A percentile compares a stretch with the other conserved stretches of the same genome.
phyloP scores from a whole-genome alignment of 2,888 invertebrate species.

The Piscicola geometra region DNA sequence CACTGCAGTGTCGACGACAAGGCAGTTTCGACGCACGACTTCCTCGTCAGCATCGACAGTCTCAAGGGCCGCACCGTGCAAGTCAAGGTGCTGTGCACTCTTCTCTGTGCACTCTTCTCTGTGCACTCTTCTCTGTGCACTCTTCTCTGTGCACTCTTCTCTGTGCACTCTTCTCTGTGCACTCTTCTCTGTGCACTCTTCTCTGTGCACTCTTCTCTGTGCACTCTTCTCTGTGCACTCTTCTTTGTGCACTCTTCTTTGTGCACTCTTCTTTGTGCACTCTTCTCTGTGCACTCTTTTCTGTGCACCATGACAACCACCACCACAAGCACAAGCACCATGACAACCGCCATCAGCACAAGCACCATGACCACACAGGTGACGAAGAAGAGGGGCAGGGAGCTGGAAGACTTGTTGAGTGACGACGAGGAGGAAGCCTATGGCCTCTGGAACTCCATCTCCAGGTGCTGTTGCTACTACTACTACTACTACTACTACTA shows the following conservation, averaged over 20 bases:
- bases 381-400: slow-evolving; percentile 80
- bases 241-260: neutral
- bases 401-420: slow-evolving; percentile 78
- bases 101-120: neutral
- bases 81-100: slow-evolving; percentile 69
- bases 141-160: too few species aligned
- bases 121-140: neutral
- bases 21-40: slow-evolving; percentile 65
- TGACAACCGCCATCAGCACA: too few species aligned
- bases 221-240: too few species aligned
- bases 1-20: neutral
- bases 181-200: too few species aligned
- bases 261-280: neutral
- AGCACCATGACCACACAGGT: too few species aligned
- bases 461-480: slow-evolving; percentile 63
- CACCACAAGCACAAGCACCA: too few species aligned
- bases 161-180: neutral
- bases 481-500: neutral
- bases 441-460: slow-evolving; percentile 91
- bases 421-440: slow-evolving; percentile 58
- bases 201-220: too few species aligned
- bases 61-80: slow-evolving; percentile 86
- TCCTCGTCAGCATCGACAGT: slow-evolving; percentile 70
- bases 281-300: neutral
- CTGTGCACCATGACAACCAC: neutral